Conservation (phyloP, 2,888 invertebrate species). For the Lamproptera curius region DNA sequence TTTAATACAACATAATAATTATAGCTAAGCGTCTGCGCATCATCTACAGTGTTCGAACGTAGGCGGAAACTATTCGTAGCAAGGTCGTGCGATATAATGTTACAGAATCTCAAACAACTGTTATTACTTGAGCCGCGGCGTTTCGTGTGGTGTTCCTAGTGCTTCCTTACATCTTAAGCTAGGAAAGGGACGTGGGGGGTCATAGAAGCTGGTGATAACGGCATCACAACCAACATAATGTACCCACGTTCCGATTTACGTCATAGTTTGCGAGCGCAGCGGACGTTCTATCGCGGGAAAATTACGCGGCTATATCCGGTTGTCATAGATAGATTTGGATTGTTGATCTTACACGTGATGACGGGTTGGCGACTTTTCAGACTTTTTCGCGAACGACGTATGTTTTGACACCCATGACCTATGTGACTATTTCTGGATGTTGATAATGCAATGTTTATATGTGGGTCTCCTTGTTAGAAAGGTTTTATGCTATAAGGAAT, state of each 20-base stretch:
- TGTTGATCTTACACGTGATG: conserved; percentile 9
- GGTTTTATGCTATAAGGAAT: no score
- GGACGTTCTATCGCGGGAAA: conserved; percentile 30
- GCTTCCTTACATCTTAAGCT: background rate
- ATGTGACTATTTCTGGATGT: conserved; percentile 6
- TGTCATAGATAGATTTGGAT: conserved; percentile 13
- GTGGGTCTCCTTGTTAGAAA: background rate
- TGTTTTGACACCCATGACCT: conserved; percentile 20
- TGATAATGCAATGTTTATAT: background rate
- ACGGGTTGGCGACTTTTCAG: conserved; percentile 9
- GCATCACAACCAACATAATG: conserved; percentile 45
- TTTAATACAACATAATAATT: conserved; percentile 18
- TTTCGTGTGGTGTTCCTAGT: conserved; percentile 22
- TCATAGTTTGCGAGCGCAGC: conserved; percentile 37
- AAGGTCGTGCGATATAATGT: conserved; percentile 73
- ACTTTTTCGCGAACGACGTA: conserved; percentile 1
- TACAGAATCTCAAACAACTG: conserved; percentile 51
- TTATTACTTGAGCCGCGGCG: conserved; percentile 28
- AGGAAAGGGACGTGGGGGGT: conserved; percentile 33
- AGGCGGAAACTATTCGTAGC: conserved; percentile 72
- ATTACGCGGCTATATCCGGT: conserved; percentile 26
- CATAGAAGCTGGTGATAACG: conserved; percentile 38
- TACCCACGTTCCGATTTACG: conserved; percentile 54
- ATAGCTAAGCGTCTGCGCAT: conserved; percentile 28
- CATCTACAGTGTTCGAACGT: conserved; percentile 46